Evolutionary conservation across 2,888 invertebrate species (phyloP), one percentile per base, ranked within the genome.

Genomic region (Lasioglossum vierecki): DNA sequence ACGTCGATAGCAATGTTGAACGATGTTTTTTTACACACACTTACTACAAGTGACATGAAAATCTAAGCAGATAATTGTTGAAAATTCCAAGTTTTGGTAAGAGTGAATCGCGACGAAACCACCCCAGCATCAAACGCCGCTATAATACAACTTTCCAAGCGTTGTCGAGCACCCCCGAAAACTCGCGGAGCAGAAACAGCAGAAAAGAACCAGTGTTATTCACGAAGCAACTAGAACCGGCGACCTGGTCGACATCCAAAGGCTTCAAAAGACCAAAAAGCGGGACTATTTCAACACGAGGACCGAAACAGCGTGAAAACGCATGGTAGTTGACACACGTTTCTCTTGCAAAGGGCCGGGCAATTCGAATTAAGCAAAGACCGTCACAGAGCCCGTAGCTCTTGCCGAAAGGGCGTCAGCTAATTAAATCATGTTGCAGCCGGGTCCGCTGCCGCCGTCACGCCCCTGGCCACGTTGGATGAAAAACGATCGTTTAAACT

Each of bases 401-500:
- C 39, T 39, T 18, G 39, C 9, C 68, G 39, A 39, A 68, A 68
- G 68, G 39, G 9, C 22, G 39, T 63, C 68, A 39, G 39, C 70
- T 88, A 84, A 88, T 81, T 84, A 82, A 84, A 84, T 86, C 72
- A 88, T 88, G 79, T 80, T 76, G 81, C 83, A 82, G 53, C 53
- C 22, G 22, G 49, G 49, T 53, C 53, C 53, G 53, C 53, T 22
- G 53, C 8, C 53, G 18, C 22, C 53, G 35, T 18, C 66, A 73
- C 75, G 68, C 73, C 66, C 77, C 66, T 35, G 66, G 41, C 41
- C 53, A n/a, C 49, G 78, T 3, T 15, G 30, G 73, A 83, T 80
- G 84, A 86, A 82, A 86, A 88, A 86, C 68, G 89, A 85, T 88
- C 83, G 81, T 66, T 76, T 76, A 79, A 86, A 85, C 68, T 89